Percentiles rank a stretch among this genome's conserved stretches.
Evolutionary conservation across 2,888 invertebrate species (phyloP).

Genomic region (Lycaena phlaeas): DNA sequence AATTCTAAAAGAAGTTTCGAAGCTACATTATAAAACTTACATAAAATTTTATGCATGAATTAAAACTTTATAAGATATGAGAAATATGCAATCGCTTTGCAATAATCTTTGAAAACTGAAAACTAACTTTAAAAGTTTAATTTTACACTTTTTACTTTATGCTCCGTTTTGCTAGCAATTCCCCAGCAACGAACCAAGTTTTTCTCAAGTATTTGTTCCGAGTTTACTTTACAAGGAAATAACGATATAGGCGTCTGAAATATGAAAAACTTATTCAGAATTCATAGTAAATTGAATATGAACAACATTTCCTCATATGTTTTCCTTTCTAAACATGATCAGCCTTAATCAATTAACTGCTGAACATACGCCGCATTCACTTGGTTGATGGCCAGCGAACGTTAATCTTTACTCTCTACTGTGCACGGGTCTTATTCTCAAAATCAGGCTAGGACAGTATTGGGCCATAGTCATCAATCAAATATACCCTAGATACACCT

Average conservation of each 20-base stretch:
- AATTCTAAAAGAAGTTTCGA: neutral
- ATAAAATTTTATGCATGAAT: constrained; percentile 3
- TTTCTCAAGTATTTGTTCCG: neutral
- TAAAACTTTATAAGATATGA: constrained; percentile 4
- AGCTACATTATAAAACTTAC: constrained; percentile 3
- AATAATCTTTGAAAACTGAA: constrained; percentile 8
- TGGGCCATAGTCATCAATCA: too few relatives aligned
- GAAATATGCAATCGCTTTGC: constrained; percentile 6
- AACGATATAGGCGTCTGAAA: constrained; percentile 1
- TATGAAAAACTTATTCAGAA: neutral
- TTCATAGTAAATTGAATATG: too few relatives aligned
- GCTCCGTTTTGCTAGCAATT: constrained; percentile 5
- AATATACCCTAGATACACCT: too few relatives aligned
- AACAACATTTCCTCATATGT: too few relatives aligned
- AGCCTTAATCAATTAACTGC: too few relatives aligned
- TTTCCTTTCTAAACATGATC: too few relatives aligned
- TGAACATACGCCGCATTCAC: too few relatives aligned
- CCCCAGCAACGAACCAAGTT: neutral
- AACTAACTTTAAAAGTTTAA: constrained; percentile 7
- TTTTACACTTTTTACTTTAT: constrained; percentile 8
- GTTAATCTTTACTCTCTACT: too few relatives aligned
- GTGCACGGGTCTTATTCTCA: too few relatives aligned
- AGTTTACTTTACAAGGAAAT: neutral
- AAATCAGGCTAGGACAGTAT: too few relatives aligned
- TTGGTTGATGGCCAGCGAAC: too few relatives aligned